These are phyloP conservation scores for Dendroctonus ponderosae DNA, from an alignment of 1,140 invertebrate genomes.

Conservation along the genomic window DNA sequence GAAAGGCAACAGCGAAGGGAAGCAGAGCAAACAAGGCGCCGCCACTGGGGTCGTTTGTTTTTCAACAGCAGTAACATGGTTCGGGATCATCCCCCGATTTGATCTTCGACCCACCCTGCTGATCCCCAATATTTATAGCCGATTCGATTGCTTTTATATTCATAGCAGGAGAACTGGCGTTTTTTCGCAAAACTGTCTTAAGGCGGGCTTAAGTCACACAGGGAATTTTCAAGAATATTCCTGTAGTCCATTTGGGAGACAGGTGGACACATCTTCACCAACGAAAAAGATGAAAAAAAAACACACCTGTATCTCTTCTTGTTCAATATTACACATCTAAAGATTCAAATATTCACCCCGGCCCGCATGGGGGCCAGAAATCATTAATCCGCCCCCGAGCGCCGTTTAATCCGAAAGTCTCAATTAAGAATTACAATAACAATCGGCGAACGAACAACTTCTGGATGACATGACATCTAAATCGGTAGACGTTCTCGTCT, in stretches of 20 bases:
- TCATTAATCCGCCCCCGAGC: not conserved
- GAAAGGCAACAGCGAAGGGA: not conserved
- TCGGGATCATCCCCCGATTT: slow-evolving; percentile 30
- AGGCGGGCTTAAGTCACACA: not conserved
- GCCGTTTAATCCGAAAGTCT: slow-evolving; percentile 22
- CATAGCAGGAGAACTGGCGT: slow-evolving; percentile 8
- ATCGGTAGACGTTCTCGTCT: slow-evolving; percentile 13
- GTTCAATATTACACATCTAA: too few species aligned
- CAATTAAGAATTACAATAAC: slow-evolving; percentile 33
- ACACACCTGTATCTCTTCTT: too few species aligned
- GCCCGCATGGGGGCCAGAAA: too few species aligned
- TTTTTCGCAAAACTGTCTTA: not conserved
- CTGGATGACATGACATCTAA: slow-evolving; percentile 34
- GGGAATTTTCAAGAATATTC: too few species aligned
- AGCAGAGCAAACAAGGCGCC: not conserved
- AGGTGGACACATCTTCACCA: too few species aligned
- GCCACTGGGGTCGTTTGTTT: slow-evolving; percentile 24
- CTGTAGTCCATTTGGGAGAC: too few species aligned
- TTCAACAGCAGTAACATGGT: slow-evolving; percentile 10
- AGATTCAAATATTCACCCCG: too few species aligned
- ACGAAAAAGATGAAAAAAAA: too few species aligned
- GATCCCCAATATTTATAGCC: slow-evolving; percentile 25
- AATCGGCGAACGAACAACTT: slow-evolving; percentile 13
- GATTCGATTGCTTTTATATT: slow-evolving; percentile 23
- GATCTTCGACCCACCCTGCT: slow-evolving; percentile 30